Percentiles rank a stretch among this genome's conserved stretches.
These are phyloP conservation scores for Ostrea denselamellosa DNA, from an alignment of 1,140 invertebrate genomes.

Conservation along the genomic window DNA sequence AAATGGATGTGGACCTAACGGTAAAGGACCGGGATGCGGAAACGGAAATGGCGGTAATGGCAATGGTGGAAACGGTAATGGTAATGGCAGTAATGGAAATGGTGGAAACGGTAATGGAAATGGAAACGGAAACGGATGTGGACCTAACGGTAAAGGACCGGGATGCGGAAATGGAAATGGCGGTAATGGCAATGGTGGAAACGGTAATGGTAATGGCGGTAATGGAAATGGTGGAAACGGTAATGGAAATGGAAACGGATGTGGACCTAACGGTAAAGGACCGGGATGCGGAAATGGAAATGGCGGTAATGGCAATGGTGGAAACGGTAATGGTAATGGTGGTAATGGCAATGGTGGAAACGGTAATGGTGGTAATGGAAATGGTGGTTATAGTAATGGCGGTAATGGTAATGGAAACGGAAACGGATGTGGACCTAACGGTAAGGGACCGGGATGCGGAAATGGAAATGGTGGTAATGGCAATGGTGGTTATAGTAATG, in stretches of 20 bases:
- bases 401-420: not conserved
- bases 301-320: not conserved
- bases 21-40: not conserved
- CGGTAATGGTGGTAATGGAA: not conserved
- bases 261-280: not conserved
- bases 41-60: not conserved
- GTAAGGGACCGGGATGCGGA: not conserved
- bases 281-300: not conserved
- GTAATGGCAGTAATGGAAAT: not conserved
- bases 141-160: not conserved
- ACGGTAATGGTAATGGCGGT: not conserved
- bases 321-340: too few relatives aligned
- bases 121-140: conserved; percentile 8
- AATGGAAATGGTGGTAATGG: conserved; percentile 11
- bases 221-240: not conserved
- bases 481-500: not conserved
- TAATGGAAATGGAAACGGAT: conserved; percentile 6
- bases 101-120: not conserved
- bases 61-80: not conserved
- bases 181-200: not conserved
- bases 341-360: not conserved
- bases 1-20: not conserved
- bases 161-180: not conserved
- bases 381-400: not conserved
- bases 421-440: not conserved